Percentiles rank a stretch among this genome's conserved stretches.
These are phyloP conservation scores for Ophiothrix spiculata DNA, from an alignment of 35 echinoderm and acorn worm species.

Conservation along the genomic window DNA sequence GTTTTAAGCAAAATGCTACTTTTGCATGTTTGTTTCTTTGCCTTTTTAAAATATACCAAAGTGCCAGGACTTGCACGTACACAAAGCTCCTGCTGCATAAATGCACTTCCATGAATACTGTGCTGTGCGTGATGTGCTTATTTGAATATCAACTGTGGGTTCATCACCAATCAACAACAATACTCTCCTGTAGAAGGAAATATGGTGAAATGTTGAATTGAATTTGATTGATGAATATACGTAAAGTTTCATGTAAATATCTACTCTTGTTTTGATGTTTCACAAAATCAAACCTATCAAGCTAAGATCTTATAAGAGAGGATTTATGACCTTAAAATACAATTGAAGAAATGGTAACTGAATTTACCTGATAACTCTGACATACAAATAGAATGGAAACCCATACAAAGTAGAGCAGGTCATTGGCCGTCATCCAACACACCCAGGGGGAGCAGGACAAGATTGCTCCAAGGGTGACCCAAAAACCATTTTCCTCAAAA, in stretches of 20 bases:
- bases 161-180: too few species aligned
- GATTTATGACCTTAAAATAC: not conserved
- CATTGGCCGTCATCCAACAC: conserved; percentile 64
- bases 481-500: conserved; percentile 84
- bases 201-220: not conserved
- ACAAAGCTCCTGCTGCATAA: too few species aligned
- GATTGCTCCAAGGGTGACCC: conserved; percentile 76
- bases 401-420: conserved; percentile 60
- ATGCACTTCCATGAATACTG: too few species aligned
- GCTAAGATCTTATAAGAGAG: not conserved
- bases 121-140: too few species aligned
- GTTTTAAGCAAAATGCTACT: too few species aligned
- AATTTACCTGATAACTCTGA: conserved; percentile 88
- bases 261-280: not conserved
- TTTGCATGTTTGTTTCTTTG: too few species aligned
- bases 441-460: conserved; percentile 98
- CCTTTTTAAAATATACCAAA: too few species aligned
- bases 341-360: not conserved
- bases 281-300: not conserved
- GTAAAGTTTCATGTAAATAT: not conserved
- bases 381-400: conserved; percentile 66
- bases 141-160: too few species aligned
- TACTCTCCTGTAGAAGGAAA: not conserved
- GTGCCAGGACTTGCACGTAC: too few species aligned
- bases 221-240: too few species aligned